These are phyloP conservation scores for Phortica okadai DNA, from an alignment of 2,888 invertebrate genomes.

Conservation along the genomic window DNA sequence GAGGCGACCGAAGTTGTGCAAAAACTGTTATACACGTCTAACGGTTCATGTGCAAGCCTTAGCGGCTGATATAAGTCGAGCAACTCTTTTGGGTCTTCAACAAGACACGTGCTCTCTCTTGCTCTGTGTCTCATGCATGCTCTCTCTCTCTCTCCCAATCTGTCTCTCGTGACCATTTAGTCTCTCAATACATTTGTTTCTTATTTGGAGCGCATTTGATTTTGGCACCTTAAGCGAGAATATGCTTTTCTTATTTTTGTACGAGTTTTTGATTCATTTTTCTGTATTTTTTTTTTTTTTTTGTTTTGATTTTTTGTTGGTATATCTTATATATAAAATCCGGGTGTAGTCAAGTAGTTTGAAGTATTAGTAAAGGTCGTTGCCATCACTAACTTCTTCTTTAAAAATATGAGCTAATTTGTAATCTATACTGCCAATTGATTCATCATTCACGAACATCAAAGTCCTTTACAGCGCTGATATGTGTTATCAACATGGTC, in stretches of 20 bases:
- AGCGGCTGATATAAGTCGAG: not conserved
- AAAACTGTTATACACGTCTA: conserved; percentile 34
- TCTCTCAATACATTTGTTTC: no score
- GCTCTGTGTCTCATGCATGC: conserved; percentile 32
- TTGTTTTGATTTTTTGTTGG: conserved; percentile 35
- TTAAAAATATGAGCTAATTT: no score
- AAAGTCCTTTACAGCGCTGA: conserved; percentile 37
- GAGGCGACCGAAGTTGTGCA: not conserved
- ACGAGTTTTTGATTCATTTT: not conserved
- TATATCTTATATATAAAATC: no score
- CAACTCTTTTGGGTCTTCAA: not conserved
- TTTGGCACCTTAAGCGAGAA: no score
- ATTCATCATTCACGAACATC: not conserved
- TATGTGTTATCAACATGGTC: conserved; percentile 56
- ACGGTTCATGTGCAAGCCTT: not conserved
- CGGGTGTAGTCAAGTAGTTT: no score
- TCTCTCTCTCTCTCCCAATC: not conserved
- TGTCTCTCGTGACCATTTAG: not conserved
- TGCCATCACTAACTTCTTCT: no score
- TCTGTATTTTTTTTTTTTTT: no score
- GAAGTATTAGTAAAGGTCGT: no score
- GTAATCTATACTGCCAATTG: not conserved
- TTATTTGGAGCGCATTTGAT: no score
- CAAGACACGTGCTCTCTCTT: not conserved
- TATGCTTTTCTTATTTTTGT: no score